These are phyloP conservation scores for Sisor rabdophorus DNA, from an alignment of 2,113 vertebrate species.

Conservation along the genomic window DNA sequence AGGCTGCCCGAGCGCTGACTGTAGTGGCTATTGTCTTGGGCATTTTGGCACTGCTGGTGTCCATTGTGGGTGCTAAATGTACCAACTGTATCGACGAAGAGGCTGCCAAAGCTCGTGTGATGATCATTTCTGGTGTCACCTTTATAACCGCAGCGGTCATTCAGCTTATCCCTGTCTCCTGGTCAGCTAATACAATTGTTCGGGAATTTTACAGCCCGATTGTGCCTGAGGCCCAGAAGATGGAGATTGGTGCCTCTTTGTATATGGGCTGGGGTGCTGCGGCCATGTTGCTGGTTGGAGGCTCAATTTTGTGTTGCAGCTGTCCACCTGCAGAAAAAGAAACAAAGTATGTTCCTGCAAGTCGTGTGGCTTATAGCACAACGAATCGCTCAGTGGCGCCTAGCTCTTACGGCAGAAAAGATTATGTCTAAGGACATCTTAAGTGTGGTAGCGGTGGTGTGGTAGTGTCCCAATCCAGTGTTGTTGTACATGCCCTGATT, in stretches of 20 bases:
- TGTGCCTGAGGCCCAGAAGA: constrained; percentile 75
- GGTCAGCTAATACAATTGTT: constrained; percentile 88
- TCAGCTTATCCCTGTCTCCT: constrained; percentile 83
- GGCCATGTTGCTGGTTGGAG: constrained; percentile 77
- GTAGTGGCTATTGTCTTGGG: constrained; percentile 81
- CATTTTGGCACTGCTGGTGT: constrained; percentile 75
- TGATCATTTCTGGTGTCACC: constrained; percentile 76
- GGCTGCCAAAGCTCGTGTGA: constrained; percentile 81
- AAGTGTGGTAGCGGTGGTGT: no score
- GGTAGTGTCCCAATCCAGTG: neutral
- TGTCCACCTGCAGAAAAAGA: constrained; percentile 77
- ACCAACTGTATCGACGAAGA: constrained; percentile 91
- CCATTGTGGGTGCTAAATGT: constrained; percentile 88
- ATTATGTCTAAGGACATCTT: constrained; percentile 73
- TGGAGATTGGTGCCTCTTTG: constrained; percentile 83
- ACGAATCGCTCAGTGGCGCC: constrained; percentile 73
- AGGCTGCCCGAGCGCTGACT: constrained; percentile 84
- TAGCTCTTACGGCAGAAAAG: constrained; percentile 79
- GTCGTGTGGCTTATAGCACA: constrained; percentile 74
- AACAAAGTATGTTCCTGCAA: constrained; percentile 68
- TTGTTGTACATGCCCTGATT: neutral
- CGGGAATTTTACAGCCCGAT: constrained; percentile 84
- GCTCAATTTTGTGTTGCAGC: constrained; percentile 85
- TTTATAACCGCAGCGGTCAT: constrained; percentile 78
- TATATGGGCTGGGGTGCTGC: constrained; percentile 90